Conservation (phyloP, 2,797 vertebrate genomes). For the Psittacula derbiana region DNA sequence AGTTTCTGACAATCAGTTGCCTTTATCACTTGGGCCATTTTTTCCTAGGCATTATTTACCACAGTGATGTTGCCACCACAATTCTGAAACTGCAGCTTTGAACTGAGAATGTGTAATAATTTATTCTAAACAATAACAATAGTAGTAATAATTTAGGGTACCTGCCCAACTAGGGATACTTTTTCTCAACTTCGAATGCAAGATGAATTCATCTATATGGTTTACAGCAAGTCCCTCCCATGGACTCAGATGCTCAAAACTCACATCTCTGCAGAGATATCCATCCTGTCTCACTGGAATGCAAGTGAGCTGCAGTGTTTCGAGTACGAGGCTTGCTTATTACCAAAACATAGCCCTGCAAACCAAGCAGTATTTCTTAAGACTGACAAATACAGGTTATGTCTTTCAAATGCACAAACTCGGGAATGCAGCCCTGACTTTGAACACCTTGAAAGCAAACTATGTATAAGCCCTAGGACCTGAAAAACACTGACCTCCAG, state of each 20-base stretch:
- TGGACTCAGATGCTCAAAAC: neutral
- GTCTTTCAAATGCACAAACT: neutral
- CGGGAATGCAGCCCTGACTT: neutral
- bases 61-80: neutral
- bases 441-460: neutral
- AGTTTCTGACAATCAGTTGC: neutral
- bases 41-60: neutral
- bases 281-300: neutral
- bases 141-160: neutral
- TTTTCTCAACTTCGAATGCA: neutral
- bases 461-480: neutral
- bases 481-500: neutral
- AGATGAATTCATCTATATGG: neutral
- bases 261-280: neutral
- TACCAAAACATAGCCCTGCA: neutral
- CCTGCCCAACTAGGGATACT: neutral
- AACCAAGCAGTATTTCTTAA: neutral
- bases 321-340: accelerated
- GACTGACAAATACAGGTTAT: neutral
- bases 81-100: neutral
- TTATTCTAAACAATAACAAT: neutral
- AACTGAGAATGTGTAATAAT: neutral
- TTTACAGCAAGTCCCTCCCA: neutral
- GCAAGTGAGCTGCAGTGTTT: neutral
- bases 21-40: neutral